Conservation (phyloP, 1,140 invertebrate species). For the Tetragonula clypearis region DNA sequence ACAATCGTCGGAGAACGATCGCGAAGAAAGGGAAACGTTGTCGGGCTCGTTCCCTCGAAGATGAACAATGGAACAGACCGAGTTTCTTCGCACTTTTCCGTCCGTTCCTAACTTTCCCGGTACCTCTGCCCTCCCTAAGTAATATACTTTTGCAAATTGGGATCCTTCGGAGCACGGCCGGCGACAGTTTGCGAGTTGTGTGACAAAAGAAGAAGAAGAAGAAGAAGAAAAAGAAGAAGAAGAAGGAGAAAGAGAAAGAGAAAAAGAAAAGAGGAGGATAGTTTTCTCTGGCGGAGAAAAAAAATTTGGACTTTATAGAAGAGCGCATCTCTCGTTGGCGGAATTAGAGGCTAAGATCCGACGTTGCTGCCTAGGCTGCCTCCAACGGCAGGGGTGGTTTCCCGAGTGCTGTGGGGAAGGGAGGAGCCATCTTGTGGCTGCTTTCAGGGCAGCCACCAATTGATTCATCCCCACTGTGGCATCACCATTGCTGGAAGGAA, state of each 20-base stretch:
- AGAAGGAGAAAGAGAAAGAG: neutral
- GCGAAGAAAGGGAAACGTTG: constrained; percentile 56
- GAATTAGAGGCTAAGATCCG: constrained; percentile 53
- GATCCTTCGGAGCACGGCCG: neutral
- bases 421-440: constrained; percentile 82
- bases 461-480: constrained; percentile 79
- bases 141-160: no score
- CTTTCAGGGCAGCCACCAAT: constrained; percentile 79
- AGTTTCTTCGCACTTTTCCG: neutral
- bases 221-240: no score
- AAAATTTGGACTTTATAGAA: neutral
- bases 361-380: constrained; percentile 27
- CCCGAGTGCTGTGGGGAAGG: constrained; percentile 66
- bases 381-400: constrained; percentile 68
- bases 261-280: no score
- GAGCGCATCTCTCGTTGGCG: constrained; percentile 29
- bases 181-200: neutral
- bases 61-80: neutral
- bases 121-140: no score
- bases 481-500: constrained; percentile 50
- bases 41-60: constrained; percentile 28
- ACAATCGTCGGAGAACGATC: constrained; percentile 45
- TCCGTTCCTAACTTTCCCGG: neutral
- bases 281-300: neutral
- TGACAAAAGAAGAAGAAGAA: neutral